Percentiles rank a stretch among this genome's conserved stretches.
These are phyloP conservation scores for Cataglyphis rosenhaueri DNA, from an alignment of 2,888 invertebrate species.

Conservation along the genomic window DNA sequence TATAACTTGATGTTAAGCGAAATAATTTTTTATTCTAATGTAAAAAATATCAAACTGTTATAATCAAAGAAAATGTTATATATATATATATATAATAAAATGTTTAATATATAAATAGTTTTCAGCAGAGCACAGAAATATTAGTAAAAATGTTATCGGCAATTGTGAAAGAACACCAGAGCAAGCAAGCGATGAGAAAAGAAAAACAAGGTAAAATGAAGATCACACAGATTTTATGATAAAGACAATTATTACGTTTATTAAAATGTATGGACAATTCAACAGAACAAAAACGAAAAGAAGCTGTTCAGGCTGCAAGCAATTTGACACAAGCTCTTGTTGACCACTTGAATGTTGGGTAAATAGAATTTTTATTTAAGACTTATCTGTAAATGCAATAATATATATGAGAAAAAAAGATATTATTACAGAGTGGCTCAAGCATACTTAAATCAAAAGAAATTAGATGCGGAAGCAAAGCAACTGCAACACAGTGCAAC, in stretches of 20 bases:
- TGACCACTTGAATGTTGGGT: conserved; percentile 99
- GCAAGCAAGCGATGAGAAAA: conserved; percentile 91
- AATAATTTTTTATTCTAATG: no score
- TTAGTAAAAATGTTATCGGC: conserved; percentile 91
- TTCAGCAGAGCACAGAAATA: neutral
- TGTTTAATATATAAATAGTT: conserved; percentile 11
- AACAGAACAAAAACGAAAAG: conserved; percentile 96
- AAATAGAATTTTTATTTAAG: conserved; percentile 78
- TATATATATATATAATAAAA: no score
- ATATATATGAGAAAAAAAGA: neutral
- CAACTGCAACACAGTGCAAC: conserved; percentile 97
- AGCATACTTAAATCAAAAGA: conserved; percentile 99
- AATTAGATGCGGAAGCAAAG: conserved; percentile 98
- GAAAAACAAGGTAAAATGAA: conserved; percentile 91
- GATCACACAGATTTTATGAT: neutral
- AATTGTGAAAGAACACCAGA: conserved; percentile 95
- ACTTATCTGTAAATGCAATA: neutral
- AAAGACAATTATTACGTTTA: neutral
- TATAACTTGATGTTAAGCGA: neutral
- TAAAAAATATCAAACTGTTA: no score
- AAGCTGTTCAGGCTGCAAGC: conserved; percentile 96
- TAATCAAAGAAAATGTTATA: no score
- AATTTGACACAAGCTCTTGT: conserved; percentile 97
- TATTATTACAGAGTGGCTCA: conserved; percentile 93
- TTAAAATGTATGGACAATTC: conserved; percentile 66